A percentile compares a stretch with the other conserved stretches of the same genome.
phyloP scores from a whole-genome alignment of 2,113 vertebrate genomes.

The Oxyura jamaicensis region DNA sequence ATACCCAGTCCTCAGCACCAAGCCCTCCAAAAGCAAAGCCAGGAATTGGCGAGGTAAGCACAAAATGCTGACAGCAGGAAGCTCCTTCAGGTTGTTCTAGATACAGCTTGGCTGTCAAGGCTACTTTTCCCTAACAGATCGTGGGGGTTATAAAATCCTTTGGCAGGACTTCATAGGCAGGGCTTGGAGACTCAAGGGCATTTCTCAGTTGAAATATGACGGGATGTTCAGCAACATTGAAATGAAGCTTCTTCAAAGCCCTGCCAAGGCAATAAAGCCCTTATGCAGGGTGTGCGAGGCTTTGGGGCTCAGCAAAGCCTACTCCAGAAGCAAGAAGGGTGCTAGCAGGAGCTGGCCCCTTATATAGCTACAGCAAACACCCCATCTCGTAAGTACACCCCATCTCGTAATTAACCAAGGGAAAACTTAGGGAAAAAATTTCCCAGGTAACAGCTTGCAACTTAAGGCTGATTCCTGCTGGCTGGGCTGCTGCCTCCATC shows the following conservation, averaged over 20 bases:
- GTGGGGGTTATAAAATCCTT: neutral
- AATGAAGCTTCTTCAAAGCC: neutral
- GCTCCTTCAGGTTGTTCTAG: neutral
- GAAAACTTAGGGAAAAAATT: neutral
- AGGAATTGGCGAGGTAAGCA: neutral
- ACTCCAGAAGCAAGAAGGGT: neutral
- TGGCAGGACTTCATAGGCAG: neutral
- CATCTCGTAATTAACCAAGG: fast-evolving
- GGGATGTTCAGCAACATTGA: neutral
- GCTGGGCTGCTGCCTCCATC: constrained; percentile 12
- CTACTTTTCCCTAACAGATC: neutral
- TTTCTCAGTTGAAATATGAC: neutral
- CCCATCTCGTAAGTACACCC: neutral
- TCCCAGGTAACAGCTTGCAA: neutral
- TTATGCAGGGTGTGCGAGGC: neutral
- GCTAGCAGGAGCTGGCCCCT: neutral
- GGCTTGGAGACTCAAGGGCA: neutral
- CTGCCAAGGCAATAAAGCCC: neutral
- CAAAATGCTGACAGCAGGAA: neutral
- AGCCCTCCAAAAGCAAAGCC: neutral
- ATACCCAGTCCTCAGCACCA: neutral
- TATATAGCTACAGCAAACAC: neutral
- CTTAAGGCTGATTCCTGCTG: neutral
- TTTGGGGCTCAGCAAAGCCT: neutral
- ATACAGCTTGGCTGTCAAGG: neutral